Evolutionary conservation across 2,113 vertebrate genomes (phyloP).

Genomic region (Falcunculus frontatus): DNA sequence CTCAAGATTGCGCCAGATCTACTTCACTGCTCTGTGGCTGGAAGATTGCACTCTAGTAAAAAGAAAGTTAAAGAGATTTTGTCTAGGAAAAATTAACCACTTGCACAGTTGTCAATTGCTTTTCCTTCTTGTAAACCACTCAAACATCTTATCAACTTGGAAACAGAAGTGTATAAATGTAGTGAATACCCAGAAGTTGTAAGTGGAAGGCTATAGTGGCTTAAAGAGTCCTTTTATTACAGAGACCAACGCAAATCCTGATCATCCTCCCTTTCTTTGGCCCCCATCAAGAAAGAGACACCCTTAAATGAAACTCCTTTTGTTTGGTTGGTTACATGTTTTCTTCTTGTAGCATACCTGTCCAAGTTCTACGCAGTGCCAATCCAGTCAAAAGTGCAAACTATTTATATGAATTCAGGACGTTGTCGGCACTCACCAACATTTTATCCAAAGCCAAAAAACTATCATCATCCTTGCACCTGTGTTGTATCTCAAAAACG

Average conservation of each 20-base stretch:
- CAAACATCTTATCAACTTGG: neutral
- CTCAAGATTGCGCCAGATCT: neutral
- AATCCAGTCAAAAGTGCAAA: neutral
- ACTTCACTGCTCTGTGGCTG: neutral
- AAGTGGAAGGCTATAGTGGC: neutral
- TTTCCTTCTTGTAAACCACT: neutral
- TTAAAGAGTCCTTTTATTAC: neutral
- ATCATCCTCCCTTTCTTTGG: neutral
- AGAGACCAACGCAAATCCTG: neutral
- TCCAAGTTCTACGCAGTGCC: neutral
- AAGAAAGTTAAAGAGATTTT: neutral
- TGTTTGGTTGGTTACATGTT: rapidly evolving
- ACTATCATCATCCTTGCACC: neutral
- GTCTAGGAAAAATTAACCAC: neutral
- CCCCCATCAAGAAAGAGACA: neutral
- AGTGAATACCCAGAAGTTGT: neutral
- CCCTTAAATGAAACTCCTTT: neutral
- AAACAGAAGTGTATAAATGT: neutral
- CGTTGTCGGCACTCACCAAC: neutral
- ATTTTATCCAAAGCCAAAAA: neutral
- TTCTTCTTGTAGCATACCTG: neutral
- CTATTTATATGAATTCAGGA: neutral
- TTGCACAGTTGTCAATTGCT: neutral
- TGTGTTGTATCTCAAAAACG: neutral
- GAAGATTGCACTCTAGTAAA: neutral